These are phyloP conservation scores for Agonopterix arenella DNA, from an alignment of 2,888 invertebrate species.

Conservation along the genomic window DNA sequence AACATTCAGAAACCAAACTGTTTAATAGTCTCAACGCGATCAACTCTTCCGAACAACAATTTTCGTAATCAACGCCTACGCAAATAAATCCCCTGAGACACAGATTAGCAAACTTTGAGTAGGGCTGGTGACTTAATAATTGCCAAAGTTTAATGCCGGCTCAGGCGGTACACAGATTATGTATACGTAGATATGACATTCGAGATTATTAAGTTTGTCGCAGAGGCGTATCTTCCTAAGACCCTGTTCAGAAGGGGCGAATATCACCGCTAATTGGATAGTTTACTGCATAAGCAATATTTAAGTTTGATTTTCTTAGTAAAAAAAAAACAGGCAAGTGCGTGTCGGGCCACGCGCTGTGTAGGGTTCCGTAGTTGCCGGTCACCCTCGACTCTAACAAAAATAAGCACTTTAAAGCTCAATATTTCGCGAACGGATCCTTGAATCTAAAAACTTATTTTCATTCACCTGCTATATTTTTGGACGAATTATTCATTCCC, in stretches of 20 bases:
- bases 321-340: too few relatives aligned
- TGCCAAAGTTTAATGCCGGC: constrained; percentile 23
- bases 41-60: constrained; percentile 5
- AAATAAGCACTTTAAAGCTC: too few relatives aligned
- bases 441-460: too few relatives aligned
- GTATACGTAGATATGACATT: constrained; percentile 1
- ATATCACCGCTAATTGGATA: neutral
- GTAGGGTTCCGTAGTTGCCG: too few relatives aligned
- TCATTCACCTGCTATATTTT: too few relatives aligned
- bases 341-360: too few relatives aligned
- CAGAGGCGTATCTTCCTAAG: neutral
- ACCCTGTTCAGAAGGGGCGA: neutral
- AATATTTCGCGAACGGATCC: too few relatives aligned
- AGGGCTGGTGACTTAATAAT: constrained; percentile 26
- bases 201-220: neutral
- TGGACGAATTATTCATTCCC: too few relatives aligned
- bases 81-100: constrained; percentile 16
- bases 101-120: constrained; percentile 20
- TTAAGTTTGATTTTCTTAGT: too few relatives aligned
- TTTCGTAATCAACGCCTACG: constrained; percentile 9
- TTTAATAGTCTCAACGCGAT: neutral
- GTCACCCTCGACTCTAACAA: too few relatives aligned
- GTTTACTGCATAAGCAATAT: too few relatives aligned
- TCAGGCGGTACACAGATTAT: constrained; percentile 16
- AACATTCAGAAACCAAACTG: too few relatives aligned